phyloP scores from a whole-genome alignment of 1,140 invertebrate species.

The Pantala flavescens region DNA sequence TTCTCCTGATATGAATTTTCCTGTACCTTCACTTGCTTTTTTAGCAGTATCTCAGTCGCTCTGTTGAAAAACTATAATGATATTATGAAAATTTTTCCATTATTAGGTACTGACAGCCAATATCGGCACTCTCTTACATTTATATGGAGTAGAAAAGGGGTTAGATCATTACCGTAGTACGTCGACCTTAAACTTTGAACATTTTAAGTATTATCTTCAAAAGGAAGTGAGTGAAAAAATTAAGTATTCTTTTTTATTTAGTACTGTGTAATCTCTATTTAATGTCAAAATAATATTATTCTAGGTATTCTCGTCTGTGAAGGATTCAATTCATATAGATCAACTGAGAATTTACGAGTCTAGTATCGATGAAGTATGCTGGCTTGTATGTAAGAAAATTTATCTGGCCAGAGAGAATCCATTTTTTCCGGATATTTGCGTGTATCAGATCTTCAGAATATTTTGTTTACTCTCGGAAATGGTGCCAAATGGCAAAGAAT shows the following conservation, averaged over 20 bases:
- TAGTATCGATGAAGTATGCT: slow-evolving; percentile 58
- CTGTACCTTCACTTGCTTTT: slow-evolving; percentile 12
- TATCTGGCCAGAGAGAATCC: slow-evolving; percentile 45
- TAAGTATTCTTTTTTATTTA: not conserved
- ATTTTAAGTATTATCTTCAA: slow-evolving; percentile 62
- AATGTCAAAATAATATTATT: slow-evolving; percentile 3
- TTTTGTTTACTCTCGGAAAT: slow-evolving; percentile 66
- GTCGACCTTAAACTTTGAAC: slow-evolving; percentile 53
- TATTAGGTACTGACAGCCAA: slow-evolving; percentile 61
- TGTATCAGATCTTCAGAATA: slow-evolving; percentile 65
- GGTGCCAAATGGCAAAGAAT: slow-evolving; percentile 26
- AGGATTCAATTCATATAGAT: slow-evolving; percentile 41
- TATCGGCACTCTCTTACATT: slow-evolving; percentile 55
- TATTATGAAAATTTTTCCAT: slow-evolving; percentile 18
- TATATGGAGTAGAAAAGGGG: slow-evolving; percentile 64
- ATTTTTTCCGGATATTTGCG: slow-evolving; percentile 49
- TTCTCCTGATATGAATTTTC: not conserved
- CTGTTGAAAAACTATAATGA: too few relatives aligned
- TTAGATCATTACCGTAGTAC: slow-evolving; percentile 61
- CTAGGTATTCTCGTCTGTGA: slow-evolving; percentile 49
- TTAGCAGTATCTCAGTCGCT: not conserved
- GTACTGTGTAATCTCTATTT: not conserved
- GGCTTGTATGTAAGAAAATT: slow-evolving; percentile 59
- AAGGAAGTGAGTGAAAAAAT: slow-evolving; percentile 39
- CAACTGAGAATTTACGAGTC: slow-evolving; percentile 45